Base-by-base conservation (phyloP, 2,888 invertebrate species). In the Plagodis pulveraria region DNA sequence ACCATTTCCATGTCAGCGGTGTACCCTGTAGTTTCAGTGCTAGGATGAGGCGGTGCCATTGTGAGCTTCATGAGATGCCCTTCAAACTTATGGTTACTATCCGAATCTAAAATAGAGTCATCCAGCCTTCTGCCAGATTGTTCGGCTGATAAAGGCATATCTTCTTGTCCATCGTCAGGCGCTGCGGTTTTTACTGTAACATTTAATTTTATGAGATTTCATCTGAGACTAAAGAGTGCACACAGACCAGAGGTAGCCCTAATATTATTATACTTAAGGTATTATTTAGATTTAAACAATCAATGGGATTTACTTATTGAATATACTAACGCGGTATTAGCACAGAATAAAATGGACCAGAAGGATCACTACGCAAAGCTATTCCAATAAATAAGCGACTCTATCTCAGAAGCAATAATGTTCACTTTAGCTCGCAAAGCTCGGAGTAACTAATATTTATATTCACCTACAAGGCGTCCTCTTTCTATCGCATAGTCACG, bases 31-130 rank as follows among this genome's bases (percentile, higher is more conserved):
- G 44, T 51, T 4, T 56, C 56, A 5, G 72, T 65, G 22, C 48
- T 66, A 2, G 58, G 42, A 12, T 66, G 66, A 0, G 74, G 67
- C 12, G 84, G 76, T 42, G 72, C 83, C 0, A 81, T 81, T 0
- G 88, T 89, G 0, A 89, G 76, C 56, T 76, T 84, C 83, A 88
- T 81, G 22, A 90, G 71, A 0, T 81, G 79, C 0, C 87, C 88
- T 56, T 90, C 89, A 50, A 78, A 89, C 38, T 71, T 78, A 55
- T 82, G 76, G 32, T 82, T 75, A n/a, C 80, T 81, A 2, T 84
- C 76, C 0, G 85, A 78, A 11, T 84, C 76, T 35, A 78, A 71
- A 2, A 89, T 72, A 0, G 86, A 81, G 58, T 88, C 83, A 0
- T 88, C 88, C 35, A 88, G 62, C 40, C 86, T 77, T 12, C 88